Evolutionary conservation across 2,113 vertebrate species (phyloP).

Genomic region (Diphyllodes magnificus): DNA sequence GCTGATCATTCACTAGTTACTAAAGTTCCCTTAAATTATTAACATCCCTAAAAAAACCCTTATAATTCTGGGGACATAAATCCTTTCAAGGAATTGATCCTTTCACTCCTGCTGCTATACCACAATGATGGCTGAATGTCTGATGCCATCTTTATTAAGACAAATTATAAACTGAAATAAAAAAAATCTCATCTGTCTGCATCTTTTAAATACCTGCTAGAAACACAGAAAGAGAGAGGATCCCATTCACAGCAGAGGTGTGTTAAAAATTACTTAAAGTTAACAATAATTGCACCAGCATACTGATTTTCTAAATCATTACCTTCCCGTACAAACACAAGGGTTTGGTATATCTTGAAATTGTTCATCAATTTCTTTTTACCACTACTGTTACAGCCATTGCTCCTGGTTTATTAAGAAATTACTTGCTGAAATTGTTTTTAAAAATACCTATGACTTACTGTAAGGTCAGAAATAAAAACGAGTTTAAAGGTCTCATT

Average conservation of each 20-base stretch:
- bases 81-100: not conserved
- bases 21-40: constrained; percentile 17
- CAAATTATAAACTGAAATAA: not conserved
- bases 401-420: constrained; percentile 24
- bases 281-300: constrained; percentile 62
- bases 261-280: constrained; percentile 55
- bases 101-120: not conserved
- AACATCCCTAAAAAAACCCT: not conserved
- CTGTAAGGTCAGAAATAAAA: constrained; percentile 16
- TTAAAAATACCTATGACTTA: constrained; percentile 20
- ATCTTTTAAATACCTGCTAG: constrained; percentile 62
- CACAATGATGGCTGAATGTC: not conserved
- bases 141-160: constrained; percentile 12
- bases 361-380: constrained; percentile 3
- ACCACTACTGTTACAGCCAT: not conserved
- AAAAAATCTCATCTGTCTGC: not conserved
- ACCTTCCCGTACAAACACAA: constrained; percentile 58
- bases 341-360: not conserved
- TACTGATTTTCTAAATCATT: constrained; percentile 67
- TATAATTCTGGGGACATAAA: not conserved
- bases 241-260: constrained; percentile 39
- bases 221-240: constrained; percentile 55
- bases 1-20: not conserved
- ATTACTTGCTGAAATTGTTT: constrained; percentile 33
- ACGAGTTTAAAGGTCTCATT: not conserved